phyloP scores from a whole-genome alignment of 2,888 invertebrate species.

The Nematopogon swammerdamellus region DNA sequence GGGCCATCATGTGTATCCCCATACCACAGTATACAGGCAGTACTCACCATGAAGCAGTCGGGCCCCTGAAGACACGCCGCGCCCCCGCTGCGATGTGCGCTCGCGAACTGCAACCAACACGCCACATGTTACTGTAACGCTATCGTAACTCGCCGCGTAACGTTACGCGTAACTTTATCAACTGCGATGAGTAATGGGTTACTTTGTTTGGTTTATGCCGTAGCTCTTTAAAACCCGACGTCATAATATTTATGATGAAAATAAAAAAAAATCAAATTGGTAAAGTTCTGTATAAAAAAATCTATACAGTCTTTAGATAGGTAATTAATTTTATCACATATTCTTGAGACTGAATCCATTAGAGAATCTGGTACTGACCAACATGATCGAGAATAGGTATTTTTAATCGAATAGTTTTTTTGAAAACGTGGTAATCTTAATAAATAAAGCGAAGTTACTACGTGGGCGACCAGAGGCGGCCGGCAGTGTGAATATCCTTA shows the following conservation, averaged over 20 bases:
- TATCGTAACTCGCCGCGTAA: conserved; percentile 16
- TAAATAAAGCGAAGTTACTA: too few species aligned
- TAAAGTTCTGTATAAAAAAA: too few species aligned
- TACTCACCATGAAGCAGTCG: conserved; percentile 69
- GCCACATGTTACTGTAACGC: conserved; percentile 28
- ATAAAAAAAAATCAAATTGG: too few species aligned
- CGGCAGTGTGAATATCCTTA: too few species aligned
- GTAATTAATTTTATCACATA: too few species aligned
- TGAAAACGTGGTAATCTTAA: too few species aligned
- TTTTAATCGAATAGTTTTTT: too few species aligned
- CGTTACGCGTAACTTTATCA: conserved; percentile 10
- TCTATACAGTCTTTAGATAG: too few species aligned
- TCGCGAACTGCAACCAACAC: conserved; percentile 61
- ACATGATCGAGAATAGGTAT: too few species aligned
- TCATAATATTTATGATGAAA: conserved; percentile 1
- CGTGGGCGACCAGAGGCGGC: too few species aligned
- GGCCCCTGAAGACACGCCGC: conserved; percentile 67
- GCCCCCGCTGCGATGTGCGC: conserved; percentile 61
- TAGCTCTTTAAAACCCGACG: conserved; percentile 3
- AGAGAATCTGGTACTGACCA: too few species aligned
- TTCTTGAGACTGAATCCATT: too few species aligned
- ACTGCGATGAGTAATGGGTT: conserved; percentile 5
- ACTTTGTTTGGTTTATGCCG: conserved; percentile 8
- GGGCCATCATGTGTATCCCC: neutral
- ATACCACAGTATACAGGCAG: conserved; percentile 3